Percentiles rank a stretch among this genome's conserved stretches.
Conservation (phyloP, 2,888 invertebrate species). For the Latrodectus hesperus region DNA sequence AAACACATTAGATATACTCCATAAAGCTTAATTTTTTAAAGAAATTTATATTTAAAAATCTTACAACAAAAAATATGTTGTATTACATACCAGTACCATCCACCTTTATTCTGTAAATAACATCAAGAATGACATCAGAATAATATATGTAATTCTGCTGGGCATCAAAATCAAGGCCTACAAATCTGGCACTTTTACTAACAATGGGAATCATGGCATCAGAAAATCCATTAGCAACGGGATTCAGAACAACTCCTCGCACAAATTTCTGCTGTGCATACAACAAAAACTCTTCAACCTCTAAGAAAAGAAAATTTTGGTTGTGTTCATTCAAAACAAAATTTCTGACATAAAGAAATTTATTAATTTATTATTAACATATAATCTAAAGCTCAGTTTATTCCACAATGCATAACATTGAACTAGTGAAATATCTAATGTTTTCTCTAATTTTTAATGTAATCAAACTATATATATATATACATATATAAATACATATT, state of each 20-base stretch:
- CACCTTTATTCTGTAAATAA: conserved; percentile 82
- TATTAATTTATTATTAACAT: background rate
- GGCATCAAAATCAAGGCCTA: conserved; percentile 95
- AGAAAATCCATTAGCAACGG: conserved; percentile 81
- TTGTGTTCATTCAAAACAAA: too few species aligned
- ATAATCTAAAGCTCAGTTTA: background rate
- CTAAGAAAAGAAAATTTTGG: conserved; percentile 72
- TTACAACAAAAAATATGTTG: too few species aligned
- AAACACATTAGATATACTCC: background rate
- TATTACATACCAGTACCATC: conserved; percentile 76
- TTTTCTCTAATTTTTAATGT: background rate
- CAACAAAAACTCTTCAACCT: conserved; percentile 91
- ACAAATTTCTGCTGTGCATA: conserved; percentile 97
- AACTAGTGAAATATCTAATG: background rate
- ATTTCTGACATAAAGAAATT: background rate
- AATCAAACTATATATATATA: background rate
- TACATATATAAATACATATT: too few species aligned
- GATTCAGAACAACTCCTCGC: conserved; percentile 82
- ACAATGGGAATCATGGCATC: conserved; percentile 97
- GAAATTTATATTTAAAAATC: too few species aligned
- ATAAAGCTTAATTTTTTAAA: background rate
- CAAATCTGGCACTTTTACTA: conserved; percentile 91
- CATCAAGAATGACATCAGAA: conserved; percentile 96
- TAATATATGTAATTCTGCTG: conserved; percentile 94
- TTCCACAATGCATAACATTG: background rate